These are phyloP conservation scores for Anodontia alba DNA, from an alignment of 2,888 invertebrate genomes.

Conservation along the genomic window DNA sequence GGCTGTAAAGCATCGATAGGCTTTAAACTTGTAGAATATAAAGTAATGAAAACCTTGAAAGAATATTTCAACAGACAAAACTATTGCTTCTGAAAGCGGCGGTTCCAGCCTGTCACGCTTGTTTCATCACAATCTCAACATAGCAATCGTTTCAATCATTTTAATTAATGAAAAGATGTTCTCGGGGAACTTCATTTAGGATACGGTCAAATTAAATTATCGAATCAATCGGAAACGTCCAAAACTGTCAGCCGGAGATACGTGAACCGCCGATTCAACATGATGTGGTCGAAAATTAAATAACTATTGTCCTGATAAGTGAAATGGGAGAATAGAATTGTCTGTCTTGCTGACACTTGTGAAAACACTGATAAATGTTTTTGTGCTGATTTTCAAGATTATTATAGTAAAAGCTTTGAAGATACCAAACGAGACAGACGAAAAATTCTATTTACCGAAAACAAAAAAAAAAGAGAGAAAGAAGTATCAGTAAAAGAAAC, in stretches of 20 bases:
- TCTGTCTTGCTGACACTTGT: conserved; percentile 7
- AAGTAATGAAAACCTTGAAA: too few species aligned
- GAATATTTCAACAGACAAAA: background rate
- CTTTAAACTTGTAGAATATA: too few species aligned
- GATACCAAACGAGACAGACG: background rate
- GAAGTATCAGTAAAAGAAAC: too few species aligned
- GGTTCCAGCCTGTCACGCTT: background rate
- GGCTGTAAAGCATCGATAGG: too few species aligned
- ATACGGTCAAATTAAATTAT: conserved; percentile 45
- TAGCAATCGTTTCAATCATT: conserved; percentile 15
- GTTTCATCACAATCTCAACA: conserved; percentile 6
- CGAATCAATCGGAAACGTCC: conserved; percentile 35
- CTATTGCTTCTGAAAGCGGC: background rate
- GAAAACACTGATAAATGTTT: conserved; percentile 11
- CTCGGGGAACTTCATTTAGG: conserved; percentile 16
- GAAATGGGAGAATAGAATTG: conserved; percentile 9
- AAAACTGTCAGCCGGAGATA: conserved; percentile 10
- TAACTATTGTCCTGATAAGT: conserved; percentile 18
- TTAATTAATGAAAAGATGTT: conserved; percentile 51
- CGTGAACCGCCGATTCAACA: conserved; percentile 15
- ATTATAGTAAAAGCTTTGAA: background rate
- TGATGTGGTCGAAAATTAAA: conserved; percentile 18
- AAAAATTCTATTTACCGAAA: too few species aligned
- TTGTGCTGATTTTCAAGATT: background rate
- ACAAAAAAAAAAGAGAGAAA: too few species aligned